Conservation (phyloP, 1,140 invertebrate genomes). For the Leptoteleia sp. region DNA sequence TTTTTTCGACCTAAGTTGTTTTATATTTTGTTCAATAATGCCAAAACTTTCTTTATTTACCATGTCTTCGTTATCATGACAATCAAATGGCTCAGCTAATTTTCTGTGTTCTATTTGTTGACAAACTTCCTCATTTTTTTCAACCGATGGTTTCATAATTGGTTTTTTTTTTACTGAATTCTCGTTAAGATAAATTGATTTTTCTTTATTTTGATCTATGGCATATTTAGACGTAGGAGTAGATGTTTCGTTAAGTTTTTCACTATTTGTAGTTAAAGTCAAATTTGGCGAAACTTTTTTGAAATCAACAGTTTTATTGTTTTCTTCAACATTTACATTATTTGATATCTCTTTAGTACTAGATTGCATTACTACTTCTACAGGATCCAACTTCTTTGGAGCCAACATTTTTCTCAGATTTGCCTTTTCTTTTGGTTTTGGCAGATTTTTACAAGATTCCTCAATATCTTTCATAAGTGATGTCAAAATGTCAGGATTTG, state of each 20-base stretch:
- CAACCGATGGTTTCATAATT: neutral
- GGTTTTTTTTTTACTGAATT: neutral
- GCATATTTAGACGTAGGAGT: too few relatives aligned
- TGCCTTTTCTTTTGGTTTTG: neutral
- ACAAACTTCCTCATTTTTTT: neutral
- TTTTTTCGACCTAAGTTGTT: slow-evolving; percentile 25
- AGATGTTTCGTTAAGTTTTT: too few relatives aligned
- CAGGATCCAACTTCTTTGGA: neutral
- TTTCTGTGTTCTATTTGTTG: neutral
- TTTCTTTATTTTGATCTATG: too few relatives aligned
- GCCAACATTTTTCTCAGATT: neutral
- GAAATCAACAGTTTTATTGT: neutral
- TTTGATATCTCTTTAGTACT: too few relatives aligned
- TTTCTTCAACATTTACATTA: neutral
- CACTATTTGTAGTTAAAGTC: too few relatives aligned
- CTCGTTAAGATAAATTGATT: too few relatives aligned
- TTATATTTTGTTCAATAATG: neutral
- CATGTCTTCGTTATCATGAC: neutral
- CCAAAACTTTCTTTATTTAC: slow-evolving; percentile 9
- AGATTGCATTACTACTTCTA: too few relatives aligned
- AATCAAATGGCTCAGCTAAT: neutral
- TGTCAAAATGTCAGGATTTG: slow-evolving; percentile 11
- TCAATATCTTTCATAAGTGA: slow-evolving; percentile 29
- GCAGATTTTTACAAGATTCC: slow-evolving; percentile 3
- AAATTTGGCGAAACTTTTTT: too few relatives aligned